Evolutionary conservation across 2,888 invertebrate species (phyloP).

Genomic region (Galeopsomyia nigrocyanea): DNA sequence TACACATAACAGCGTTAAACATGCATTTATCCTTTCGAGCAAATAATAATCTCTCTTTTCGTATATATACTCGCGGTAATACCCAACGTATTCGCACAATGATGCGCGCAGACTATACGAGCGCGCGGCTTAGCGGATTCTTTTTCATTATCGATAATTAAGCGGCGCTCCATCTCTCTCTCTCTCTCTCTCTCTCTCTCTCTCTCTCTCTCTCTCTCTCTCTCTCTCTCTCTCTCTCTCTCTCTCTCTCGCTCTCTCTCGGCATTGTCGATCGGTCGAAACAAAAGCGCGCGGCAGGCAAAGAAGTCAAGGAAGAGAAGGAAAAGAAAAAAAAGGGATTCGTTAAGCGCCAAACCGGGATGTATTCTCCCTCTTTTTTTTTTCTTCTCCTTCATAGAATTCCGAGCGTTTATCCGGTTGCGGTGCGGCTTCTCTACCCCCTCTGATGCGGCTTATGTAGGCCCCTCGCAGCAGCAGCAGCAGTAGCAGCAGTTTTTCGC

Average conservation of each 20-base stretch:
- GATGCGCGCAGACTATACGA: slow-evolving; percentile 16
- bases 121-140: slow-evolving; percentile 32
- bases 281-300: too few species aligned
- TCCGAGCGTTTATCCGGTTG: slow-evolving; percentile 37
- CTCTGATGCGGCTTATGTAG: slow-evolving; percentile 14
- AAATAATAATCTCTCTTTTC: slow-evolving; percentile 36
- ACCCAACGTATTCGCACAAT: slow-evolving; percentile 7
- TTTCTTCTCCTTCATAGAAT: slow-evolving; percentile 2
- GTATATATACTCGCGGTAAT: not conserved
- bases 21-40: slow-evolving; percentile 32
- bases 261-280: too few species aligned
- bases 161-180: too few species aligned
- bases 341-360: slow-evolving; percentile 33
- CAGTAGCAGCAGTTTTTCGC: slow-evolving; percentile 43
- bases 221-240: too few species aligned
- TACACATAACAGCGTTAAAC: slow-evolving; percentile 13
- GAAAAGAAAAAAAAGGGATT: slow-evolving; percentile 24
- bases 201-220: too few species aligned
- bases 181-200: too few species aligned
- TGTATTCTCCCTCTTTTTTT: slow-evolving; percentile 1
- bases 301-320: not conserved
- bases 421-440: slow-evolving; percentile 18
- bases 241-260: too few species aligned
- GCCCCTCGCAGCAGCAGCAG: slow-evolving; percentile 11
- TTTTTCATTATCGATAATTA: slow-evolving; percentile 48